Evolutionary conservation across 2,113 vertebrate species (phyloP), one percentile per base, ranked within the genome.

Genomic region (Oreochromis tanganicae): DNA sequence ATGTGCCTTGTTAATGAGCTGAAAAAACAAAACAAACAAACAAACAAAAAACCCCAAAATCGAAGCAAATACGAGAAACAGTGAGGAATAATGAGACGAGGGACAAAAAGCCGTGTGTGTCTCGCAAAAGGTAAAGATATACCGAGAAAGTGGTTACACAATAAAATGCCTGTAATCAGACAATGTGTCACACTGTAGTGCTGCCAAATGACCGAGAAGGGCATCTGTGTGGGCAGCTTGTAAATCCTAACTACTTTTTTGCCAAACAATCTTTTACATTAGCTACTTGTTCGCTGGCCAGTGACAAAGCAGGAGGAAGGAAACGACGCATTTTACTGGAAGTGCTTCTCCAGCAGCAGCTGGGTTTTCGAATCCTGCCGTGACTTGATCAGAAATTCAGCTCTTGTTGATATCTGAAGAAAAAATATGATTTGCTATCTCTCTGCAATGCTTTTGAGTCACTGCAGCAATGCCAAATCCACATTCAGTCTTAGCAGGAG

Each of bases 181-280:
- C 86, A 90, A 89, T 93, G 93, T 95, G 94, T 94, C 91, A 92
- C 92, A 92, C 83, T 92, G 93, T 82, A 85, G 85, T 61, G 81
- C 89, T 93, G 95, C 95, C 95, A 96, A 94, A 86, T 93, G 92
- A 92, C 92, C 91, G 92, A 91, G 87, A 94, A 91, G 91, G 89
- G 91, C 92, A 91, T 94, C 92, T 94, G 94, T 92, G 95, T 94
- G 93, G 95, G 94, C 91, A 95, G 94, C 90, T 91, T 92, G 93
- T 94, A 95, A 95, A 96, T 95, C 92, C 91, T 80, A 92, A 92
- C 90, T 57, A 84, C 83, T 86, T 85, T 86, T 93, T 95, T 94
- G 92, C 94, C 93, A 94, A 93, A 92, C 91, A 92, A 90, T 91
- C 90, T 89, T 89, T 93, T 93, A 92, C 88, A 94, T 94, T 92